Evolutionary conservation across 2,797 vertebrate genomes (phyloP).

Genomic region (Cynopterus sphinx): DNA sequence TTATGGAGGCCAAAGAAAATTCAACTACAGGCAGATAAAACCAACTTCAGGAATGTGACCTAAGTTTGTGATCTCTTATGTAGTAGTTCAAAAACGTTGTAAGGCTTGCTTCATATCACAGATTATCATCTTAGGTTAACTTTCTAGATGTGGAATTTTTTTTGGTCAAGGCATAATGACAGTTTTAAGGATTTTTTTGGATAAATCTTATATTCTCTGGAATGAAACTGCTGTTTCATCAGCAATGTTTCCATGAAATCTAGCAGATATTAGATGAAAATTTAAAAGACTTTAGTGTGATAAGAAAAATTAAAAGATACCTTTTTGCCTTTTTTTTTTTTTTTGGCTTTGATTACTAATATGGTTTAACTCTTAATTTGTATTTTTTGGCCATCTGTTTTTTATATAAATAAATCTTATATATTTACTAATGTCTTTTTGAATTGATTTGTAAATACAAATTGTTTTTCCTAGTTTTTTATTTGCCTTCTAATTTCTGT

Average conservation of each 20-base stretch:
- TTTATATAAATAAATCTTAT: neutral
- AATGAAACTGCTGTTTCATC: conserved; percentile 16
- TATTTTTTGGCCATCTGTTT: neutral
- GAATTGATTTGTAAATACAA: neutral
- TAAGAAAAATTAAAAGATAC: neutral
- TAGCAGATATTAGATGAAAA: neutral
- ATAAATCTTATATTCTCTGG: neutral
- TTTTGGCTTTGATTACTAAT: neutral
- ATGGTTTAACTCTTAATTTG: neutral
- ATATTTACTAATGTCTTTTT: neutral
- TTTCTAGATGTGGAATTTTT: neutral
- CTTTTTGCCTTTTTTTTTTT: conserved; percentile 1
- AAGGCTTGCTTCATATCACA: neutral
- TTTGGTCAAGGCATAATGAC: neutral
- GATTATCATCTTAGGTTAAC: neutral
- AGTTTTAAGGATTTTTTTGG: neutral
- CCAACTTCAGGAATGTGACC: neutral
- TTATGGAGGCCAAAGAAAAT: neutral
- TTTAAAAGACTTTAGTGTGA: conserved; percentile 9
- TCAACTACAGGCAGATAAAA: neutral
- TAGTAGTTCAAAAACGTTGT: neutral
- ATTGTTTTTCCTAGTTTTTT: neutral
- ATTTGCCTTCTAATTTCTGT: conserved; percentile 24
- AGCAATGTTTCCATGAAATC: neutral
- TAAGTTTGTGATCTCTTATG: neutral